Evolutionary conservation across 1,140 invertebrate species (phyloP), one percentile per base, ranked within the genome.

Genomic region (Copidosoma floridanum): DNA sequence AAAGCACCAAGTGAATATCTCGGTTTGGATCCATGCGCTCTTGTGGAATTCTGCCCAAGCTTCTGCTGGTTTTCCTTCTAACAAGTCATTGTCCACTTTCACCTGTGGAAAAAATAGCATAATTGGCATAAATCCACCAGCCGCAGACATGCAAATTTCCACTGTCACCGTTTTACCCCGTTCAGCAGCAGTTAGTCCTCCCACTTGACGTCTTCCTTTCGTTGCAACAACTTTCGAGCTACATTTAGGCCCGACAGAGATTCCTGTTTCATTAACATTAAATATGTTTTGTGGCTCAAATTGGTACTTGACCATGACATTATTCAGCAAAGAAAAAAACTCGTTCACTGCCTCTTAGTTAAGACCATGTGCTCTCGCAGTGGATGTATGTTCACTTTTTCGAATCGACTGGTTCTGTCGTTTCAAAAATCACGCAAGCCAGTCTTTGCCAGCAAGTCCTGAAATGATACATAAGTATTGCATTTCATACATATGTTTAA

Each of bases 1-100:
- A 26, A 78, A 64, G 73, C 73, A 78, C 46, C 69, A 60, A 21
- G 59, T 64, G 61, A 78, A 78, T 16, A 72, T 47, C 14, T 69
- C 48, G 21, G 55, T 52, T 60, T 71, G 67, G 1, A 77, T 72
- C 75, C 69, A 77, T 23, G 68, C 67, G 16, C 65, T 70, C 38
- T 47, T 32, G 61, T 72, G 69, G 46, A 66, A 74, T 56, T 57
- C 60, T 38, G 24, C 66, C 20, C 67, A 62, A 24, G 72, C 51
- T 20, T 64, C 74, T 32, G 63, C 58, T 38, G 72, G 71, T 11
- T 63, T 65, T 16, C 48, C 62, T 14, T 71, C 57, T 53, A 66
- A 40, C 38, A 70, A 52, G 47, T 61, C 48, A 41, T 57, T 7
- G 37, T 67, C 65, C 50, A 62, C 41, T 21, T 63, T 65, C 64